Conservation (phyloP, 2,888 invertebrate species). For the Cataglyphis cursor region DNA sequence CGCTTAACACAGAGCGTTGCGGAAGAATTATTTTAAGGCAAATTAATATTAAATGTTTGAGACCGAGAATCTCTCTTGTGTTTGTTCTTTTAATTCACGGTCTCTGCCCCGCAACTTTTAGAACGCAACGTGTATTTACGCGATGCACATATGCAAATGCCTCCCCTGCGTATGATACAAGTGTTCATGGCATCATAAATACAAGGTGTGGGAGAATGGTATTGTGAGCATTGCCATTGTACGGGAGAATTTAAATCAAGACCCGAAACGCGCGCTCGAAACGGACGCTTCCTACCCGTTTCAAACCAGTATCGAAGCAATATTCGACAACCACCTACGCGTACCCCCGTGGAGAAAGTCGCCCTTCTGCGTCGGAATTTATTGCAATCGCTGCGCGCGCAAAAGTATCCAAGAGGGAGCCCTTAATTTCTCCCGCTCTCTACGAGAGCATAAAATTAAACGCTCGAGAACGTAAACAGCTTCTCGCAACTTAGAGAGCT, state of each 20-base stretch:
- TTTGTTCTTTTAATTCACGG: conserved; percentile 32
- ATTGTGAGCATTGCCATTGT: conserved; percentile 64
- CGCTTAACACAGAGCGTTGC: background rate
- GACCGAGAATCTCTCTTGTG: background rate
- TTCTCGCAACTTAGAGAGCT: conserved; percentile 53
- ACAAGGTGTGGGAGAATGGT: conserved; percentile 47
- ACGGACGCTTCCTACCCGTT: conserved; percentile 74
- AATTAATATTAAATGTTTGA: conserved; percentile 14
- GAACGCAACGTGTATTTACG: conserved; percentile 29
- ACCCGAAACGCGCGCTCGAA: conserved; percentile 54
- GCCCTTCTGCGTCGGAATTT: conserved; percentile 77
- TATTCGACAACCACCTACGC: conserved; percentile 80
- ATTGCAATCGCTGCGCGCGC: conserved; percentile 75
- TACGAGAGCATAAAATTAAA: conserved; percentile 71
- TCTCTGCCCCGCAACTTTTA: conserved; percentile 9
- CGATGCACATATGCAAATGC: conserved; percentile 46
- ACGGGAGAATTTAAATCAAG: conserved; percentile 72
- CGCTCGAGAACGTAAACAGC: conserved; percentile 64
- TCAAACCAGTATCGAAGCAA: conserved; percentile 76
- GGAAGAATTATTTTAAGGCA: background rate
- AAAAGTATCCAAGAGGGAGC: conserved; percentile 72
- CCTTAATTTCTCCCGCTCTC: conserved; percentile 72
- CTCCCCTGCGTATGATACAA: conserved; percentile 31
- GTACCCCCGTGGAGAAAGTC: conserved; percentile 81
- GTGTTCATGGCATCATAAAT: conserved; percentile 49